Evolutionary conservation across 1,140 invertebrate species (phyloP).

Genomic region (Tachypleus tridentatus): DNA sequence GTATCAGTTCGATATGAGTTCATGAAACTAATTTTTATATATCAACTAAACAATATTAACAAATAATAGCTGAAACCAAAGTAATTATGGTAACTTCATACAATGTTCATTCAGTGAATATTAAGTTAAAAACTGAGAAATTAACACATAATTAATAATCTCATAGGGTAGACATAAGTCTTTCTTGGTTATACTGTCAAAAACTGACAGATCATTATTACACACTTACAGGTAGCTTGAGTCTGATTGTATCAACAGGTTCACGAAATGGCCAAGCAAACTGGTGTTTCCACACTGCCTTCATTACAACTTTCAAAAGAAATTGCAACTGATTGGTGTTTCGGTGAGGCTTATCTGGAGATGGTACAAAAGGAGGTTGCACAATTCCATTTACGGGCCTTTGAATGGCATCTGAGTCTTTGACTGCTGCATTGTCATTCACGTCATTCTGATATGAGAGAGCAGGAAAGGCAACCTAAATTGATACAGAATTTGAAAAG

Average conservation of each 20-base stretch:
- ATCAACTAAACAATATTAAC: not conserved
- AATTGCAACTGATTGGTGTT: conserved; percentile 89
- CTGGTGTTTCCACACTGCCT: conserved; percentile 92
- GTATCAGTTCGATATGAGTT: too few relatives aligned
- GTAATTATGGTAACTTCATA: not conserved
- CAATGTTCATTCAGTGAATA: not conserved
- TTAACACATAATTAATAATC: not conserved
- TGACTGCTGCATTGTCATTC: conserved; percentile 6
- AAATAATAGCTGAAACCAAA: not conserved
- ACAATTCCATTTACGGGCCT: conserved; percentile 16
- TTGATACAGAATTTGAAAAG: too few relatives aligned
- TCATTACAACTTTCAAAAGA: conserved; percentile 83
- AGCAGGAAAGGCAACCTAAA: too few relatives aligned
- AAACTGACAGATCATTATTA: not conserved
- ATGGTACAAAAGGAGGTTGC: conserved; percentile 13
- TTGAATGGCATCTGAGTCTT: conserved; percentile 27
- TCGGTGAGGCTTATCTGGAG: conserved; percentile 46
- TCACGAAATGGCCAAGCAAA: conserved; percentile 97
- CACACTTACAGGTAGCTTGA: conserved; percentile 65
- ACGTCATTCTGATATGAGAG: too few relatives aligned
- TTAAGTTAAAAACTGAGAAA: not conserved
- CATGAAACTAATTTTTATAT: not conserved
- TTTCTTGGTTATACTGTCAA: not conserved
- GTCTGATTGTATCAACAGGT: conserved; percentile 88
- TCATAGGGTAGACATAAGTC: not conserved